These are phyloP conservation scores for Pangasianodon hypophthalmus DNA, from an alignment of 2,113 vertebrate genomes.

Conservation along the genomic window DNA sequence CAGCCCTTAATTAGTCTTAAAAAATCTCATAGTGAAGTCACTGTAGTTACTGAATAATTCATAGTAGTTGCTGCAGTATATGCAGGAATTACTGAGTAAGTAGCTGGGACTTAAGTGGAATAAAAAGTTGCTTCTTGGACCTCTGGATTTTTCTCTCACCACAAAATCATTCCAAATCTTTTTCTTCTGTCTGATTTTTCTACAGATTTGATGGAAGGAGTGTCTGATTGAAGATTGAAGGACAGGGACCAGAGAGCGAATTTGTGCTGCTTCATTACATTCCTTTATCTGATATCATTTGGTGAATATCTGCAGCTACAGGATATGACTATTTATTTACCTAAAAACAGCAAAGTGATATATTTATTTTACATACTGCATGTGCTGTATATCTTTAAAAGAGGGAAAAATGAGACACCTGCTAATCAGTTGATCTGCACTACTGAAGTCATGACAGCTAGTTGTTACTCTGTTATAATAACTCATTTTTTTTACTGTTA, in stretches of 20 bases:
- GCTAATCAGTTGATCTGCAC: constrained; percentile 28
- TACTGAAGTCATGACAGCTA: constrained; percentile 7
- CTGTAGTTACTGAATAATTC: neutral
- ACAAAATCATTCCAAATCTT: neutral
- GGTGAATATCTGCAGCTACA: constrained; percentile 10
- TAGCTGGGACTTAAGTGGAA: neutral
- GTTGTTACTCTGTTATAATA: neutral
- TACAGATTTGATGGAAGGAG: neutral
- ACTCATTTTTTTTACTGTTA: neutral
- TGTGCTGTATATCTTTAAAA: neutral
- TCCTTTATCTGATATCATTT: constrained; percentile 7
- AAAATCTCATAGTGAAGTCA: neutral
- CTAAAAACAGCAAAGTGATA: neutral
- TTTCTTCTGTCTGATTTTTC: neutral
- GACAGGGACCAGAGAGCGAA: neutral
- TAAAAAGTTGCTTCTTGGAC: neutral
- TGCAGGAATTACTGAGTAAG: neutral
- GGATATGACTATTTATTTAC: constrained; percentile 7
- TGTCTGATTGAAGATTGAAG: constrained; percentile 24
- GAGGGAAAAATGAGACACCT: neutral
- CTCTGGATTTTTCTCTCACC: neutral
- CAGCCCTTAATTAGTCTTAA: neutral
- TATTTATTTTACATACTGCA: neutral
- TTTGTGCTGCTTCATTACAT: constrained; percentile 11
- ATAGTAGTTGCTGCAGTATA: neutral